A percentile compares a stretch with the other conserved stretches of the same genome.
These are phyloP conservation scores for Neomonachus schauinslandi DNA, from an alignment of 2,113 vertebrate species.

Conservation along the genomic window DNA sequence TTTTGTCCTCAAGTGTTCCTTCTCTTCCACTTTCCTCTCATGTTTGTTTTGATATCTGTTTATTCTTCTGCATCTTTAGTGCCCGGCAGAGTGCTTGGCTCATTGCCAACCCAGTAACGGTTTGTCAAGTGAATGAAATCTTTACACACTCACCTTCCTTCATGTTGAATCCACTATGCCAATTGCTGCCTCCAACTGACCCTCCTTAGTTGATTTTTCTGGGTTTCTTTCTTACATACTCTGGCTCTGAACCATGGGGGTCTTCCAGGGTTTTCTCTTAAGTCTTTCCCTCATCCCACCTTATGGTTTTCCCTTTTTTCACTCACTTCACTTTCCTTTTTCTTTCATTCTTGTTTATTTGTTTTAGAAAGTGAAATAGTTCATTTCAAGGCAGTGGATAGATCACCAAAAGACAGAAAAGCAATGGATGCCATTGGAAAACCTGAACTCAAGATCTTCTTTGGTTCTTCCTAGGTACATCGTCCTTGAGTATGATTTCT, in stretches of 20 bases:
- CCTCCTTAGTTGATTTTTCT: background rate
- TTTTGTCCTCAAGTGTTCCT: background rate
- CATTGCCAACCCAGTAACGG: background rate
- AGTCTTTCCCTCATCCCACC: background rate
- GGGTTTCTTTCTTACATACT: background rate
- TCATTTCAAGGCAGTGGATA: background rate
- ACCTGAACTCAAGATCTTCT: background rate
- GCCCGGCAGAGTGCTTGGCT: background rate
- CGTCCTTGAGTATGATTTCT: background rate
- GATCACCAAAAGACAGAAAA: background rate
- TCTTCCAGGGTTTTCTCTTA: background rate
- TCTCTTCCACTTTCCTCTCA: background rate
- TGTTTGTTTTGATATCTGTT: slow-evolving; percentile 35
- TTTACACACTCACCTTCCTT: background rate
- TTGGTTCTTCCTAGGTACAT: background rate
- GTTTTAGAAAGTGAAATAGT: background rate
- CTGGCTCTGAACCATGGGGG: background rate
- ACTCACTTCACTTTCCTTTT: background rate
- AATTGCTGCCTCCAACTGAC: background rate
- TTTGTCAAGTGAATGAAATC: background rate
- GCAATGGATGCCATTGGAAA: background rate
- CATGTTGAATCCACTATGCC: fast-evolving
- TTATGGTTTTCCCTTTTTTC: background rate
- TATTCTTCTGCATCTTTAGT: background rate
- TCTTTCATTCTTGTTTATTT: background rate